These are phyloP conservation scores for Trachurus trachurus DNA, from an alignment of 2,797 vertebrate genomes.

Conservation along the genomic window DNA sequence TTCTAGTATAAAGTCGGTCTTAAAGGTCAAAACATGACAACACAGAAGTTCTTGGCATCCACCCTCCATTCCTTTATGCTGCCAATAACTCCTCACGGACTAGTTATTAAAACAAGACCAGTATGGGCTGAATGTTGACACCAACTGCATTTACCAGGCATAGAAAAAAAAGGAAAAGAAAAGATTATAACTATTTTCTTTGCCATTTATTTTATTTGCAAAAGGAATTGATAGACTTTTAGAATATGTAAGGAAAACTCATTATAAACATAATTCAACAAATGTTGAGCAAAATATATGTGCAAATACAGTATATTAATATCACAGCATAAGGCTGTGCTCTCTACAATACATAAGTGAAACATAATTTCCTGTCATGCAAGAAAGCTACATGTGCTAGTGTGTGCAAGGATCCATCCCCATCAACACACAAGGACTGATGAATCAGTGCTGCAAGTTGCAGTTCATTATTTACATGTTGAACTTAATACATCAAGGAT, in stretches of 20 bases:
- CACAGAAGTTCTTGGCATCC: conserved; percentile 43
- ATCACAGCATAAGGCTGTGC: background rate
- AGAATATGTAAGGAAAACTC: no score
- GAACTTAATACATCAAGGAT: background rate
- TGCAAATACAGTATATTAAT: background rate
- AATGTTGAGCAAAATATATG: background rate
- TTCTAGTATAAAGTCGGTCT: conserved; percentile 16
- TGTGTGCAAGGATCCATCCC: no score
- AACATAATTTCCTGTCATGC: no score
- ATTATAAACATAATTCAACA: background rate
- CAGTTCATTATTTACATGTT: no score
- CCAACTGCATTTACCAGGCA: background rate
- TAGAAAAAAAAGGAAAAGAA: no score
- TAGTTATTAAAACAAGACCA: background rate
- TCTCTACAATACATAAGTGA: no score
- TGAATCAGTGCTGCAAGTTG: no score
- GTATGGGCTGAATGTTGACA: no score
- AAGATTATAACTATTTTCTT: conserved; percentile 31
- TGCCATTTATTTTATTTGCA: background rate
- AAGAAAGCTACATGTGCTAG: no score
- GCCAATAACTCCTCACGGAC: conserved; percentile 26
- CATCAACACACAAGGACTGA: no score
- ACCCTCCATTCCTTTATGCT: conserved; percentile 3
- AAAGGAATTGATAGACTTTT: background rate
- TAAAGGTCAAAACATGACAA: conserved; percentile 44